These are phyloP conservation scores for Pangasius djambal DNA, from an alignment of 2,797 vertebrate species.

Conservation along the genomic window DNA sequence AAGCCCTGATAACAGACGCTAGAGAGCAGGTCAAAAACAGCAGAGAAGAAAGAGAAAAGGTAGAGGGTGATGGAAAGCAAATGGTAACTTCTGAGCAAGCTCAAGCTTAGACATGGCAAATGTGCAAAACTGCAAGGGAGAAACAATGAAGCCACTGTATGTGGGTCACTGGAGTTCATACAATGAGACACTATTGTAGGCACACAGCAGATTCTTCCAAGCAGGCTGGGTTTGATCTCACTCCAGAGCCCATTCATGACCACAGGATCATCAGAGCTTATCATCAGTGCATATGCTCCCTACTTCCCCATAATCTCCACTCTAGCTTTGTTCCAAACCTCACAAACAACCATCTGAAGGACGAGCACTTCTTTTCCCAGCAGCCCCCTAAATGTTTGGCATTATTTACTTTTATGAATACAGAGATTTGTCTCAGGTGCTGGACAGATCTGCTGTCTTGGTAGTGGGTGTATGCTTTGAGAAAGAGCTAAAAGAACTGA, in stretches of 20 bases:
- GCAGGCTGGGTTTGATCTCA: conserved; percentile 38
- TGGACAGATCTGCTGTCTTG: conserved; percentile 24
- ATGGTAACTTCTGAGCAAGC: conserved; percentile 46
- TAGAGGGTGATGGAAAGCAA: conserved; percentile 32
- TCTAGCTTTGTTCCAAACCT: neutral
- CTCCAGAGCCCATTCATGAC: conserved; percentile 35
- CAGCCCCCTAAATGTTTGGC: conserved; percentile 58
- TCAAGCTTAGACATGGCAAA: conserved; percentile 34
- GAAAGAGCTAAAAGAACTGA: conserved; percentile 16
- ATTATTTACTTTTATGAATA: conserved; percentile 57
- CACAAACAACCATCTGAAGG: neutral
- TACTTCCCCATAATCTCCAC: neutral
- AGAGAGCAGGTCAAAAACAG: conserved; percentile 47
- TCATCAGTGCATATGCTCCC: neutral
- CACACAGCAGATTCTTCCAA: conserved; percentile 46
- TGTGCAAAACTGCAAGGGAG: neutral
- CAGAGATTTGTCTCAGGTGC: neutral
- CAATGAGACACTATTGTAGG: conserved; percentile 29
- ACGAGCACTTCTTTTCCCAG: conserved; percentile 22
- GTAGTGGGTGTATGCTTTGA: neutral
- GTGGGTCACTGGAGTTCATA: conserved; percentile 31
- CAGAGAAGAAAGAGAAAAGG: conserved; percentile 31
- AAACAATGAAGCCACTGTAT: conserved; percentile 43
- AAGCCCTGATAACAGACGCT: conserved; percentile 63
- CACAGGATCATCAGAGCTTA: conserved; percentile 33